Evolutionary conservation across 2,113 vertebrate genomes (phyloP).

Genomic region (Istiophorus platypterus): DNA sequence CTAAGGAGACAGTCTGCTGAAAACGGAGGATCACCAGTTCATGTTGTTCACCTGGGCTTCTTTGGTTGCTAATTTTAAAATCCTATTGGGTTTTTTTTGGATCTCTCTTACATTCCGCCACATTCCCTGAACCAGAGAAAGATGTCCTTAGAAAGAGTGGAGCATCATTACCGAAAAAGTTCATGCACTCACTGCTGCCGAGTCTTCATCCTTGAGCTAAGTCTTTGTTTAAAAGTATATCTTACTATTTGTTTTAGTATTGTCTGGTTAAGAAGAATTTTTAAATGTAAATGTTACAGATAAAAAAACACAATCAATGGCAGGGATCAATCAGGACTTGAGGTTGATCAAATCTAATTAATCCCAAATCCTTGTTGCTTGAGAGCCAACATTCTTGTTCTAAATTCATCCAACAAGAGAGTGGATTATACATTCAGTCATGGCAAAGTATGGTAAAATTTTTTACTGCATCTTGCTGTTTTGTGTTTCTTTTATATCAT

Average conservation of each 20-base stretch:
- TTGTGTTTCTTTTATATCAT: neutral
- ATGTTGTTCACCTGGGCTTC: neutral
- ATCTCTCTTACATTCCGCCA: too few species aligned
- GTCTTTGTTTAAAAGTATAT: neutral
- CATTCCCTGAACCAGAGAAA: neutral
- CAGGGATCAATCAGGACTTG: conserved; percentile 10
- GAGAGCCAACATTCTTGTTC: conserved; percentile 1
- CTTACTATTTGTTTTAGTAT: neutral
- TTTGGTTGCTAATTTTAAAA: neutral
- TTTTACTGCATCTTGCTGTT: neutral
- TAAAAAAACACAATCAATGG: conserved; percentile 28
- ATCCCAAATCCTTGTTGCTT: neutral
- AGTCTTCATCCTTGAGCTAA: neutral
- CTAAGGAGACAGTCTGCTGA: neutral
- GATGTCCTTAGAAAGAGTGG: too few species aligned
- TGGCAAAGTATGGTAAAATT: neutral
- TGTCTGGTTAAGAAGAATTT: neutral
- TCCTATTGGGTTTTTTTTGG: neutral
- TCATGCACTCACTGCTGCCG: neutral
- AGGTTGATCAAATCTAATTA: conserved; percentile 35
- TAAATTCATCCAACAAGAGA: neutral
- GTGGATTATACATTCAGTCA: neutral
- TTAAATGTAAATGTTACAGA: conserved; percentile 17
- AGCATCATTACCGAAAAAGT: neutral
- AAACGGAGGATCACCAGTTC: too few species aligned